These are phyloP conservation scores for Beroe forskalii DNA, from an alignment of 37 sponge, comb jelly and placozoan genomes.

Conservation along the genomic window DNA sequence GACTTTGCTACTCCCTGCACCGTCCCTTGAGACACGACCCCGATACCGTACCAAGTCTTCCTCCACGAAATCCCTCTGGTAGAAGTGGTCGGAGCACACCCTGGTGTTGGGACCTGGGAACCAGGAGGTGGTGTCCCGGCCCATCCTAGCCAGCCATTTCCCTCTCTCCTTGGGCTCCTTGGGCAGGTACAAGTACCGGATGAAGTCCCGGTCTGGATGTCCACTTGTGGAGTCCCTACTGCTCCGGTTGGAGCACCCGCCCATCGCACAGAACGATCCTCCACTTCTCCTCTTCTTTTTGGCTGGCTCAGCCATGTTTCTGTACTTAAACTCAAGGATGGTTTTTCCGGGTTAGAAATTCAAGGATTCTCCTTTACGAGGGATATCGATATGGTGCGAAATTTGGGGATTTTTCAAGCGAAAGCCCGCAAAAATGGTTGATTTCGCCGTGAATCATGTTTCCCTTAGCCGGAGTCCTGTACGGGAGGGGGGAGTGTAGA, in stretches of 20 bases:
- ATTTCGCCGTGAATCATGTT: too few relatives aligned
- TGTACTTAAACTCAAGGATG: too few relatives aligned
- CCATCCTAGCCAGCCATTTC: background rate
- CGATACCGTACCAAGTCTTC: background rate
- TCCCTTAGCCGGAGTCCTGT: too few relatives aligned
- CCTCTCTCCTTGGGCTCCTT: background rate
- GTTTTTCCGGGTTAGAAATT: too few relatives aligned
- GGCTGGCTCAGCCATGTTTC: too few relatives aligned
- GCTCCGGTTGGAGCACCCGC: background rate
- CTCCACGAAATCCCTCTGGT: background rate
- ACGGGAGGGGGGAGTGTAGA: too few relatives aligned
- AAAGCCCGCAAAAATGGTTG: too few relatives aligned
- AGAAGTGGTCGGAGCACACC: background rate
- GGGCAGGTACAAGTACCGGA: background rate
- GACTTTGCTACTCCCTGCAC: background rate
- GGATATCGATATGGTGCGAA: too few relatives aligned
- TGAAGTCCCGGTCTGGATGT: background rate
- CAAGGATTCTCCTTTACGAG: too few relatives aligned
- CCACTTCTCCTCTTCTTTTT: background rate
- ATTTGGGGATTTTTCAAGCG: too few relatives aligned
- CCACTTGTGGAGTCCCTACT: background rate
- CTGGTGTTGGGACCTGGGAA: background rate
- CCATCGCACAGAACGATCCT: background rate
- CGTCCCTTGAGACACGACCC: too few relatives aligned
- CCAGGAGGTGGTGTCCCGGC: background rate